Base-by-base conservation (phyloP, 2,888 invertebrate genomes). In the Eupithecia vulgata region DNA sequence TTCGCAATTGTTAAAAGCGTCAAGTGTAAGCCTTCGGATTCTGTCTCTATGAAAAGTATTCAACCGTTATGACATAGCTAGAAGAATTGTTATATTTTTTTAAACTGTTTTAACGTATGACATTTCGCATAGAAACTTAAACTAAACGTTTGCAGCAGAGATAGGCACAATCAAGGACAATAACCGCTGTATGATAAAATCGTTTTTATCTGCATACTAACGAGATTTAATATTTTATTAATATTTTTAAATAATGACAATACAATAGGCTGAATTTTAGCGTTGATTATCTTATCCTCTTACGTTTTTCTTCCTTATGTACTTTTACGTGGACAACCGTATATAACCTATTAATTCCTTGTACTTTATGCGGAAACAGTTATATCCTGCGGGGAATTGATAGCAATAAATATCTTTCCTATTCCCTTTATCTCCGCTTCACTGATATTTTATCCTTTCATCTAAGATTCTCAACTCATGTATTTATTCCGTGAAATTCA, bases 401-500 rank as follows among this genome's bases (percentile, higher is more conserved):
- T 21, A n/a, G 12, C 37, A 21, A 21, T n/a, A 21, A 64, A 35
- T 21, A 64, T 64, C 25, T 17, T 57, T 13, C 37, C 40, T 5
- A 52, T 42, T 13, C 17, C 57, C 40, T 57, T 42, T 25, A 48
- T 59, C 25, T 69, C 59, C 48, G 34, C 1, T 35, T 45, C 21
- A 17, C 13, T 30, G 52, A 42, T 52, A 62, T 42, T 48, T 34
- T 25, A 1, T 65, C 67, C 65, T 68, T 68, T 48, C 30, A 66
- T 65, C 10, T 57, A 25, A 57, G 57, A 57, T 57, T 57, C 70
- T 48, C 62, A 17, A n/a, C 62, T 74, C 68, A 71, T 71, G 66
- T 71, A 74, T 74, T 68, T 66, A 74, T 74, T 74, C 71, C 40
- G 37, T 61, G 35, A 35, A 57, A 57, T 71, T 59, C 52, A 1